A percentile compares a stretch with the other conserved stretches of the same genome.
These are phyloP conservation scores for Phoeniculus purpureus DNA, from an alignment of 2,797 vertebrate genomes.

Conservation along the genomic window DNA sequence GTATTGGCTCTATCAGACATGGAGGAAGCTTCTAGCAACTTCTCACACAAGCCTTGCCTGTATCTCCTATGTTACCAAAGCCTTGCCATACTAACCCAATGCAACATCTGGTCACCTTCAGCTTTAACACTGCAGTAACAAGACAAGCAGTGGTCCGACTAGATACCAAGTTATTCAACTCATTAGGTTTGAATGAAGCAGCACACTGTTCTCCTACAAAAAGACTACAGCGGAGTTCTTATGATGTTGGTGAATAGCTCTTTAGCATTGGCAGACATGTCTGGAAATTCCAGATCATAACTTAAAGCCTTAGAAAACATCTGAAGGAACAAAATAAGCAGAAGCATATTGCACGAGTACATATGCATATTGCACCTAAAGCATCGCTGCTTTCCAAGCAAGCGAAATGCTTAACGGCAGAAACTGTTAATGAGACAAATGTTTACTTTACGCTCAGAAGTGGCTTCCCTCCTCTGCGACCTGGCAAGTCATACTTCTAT, in stretches of 20 bases:
- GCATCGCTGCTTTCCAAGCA: not conserved
- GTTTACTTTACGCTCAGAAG: not conserved
- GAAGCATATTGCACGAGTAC: not conserved
- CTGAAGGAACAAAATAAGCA: not conserved
- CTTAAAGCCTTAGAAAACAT: not conserved
- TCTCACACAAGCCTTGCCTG: not conserved
- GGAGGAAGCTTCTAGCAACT: not conserved
- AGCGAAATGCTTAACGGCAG: not conserved
- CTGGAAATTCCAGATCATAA: not conserved
- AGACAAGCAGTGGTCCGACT: conserved; percentile 10
- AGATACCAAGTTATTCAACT: not conserved
- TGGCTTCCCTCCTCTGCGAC: not conserved
- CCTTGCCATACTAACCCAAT: not conserved
- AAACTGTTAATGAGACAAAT: conserved; percentile 14
- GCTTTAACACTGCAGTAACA: not conserved
- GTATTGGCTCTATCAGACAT: too few relatives aligned
- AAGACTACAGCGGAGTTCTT: not conserved
- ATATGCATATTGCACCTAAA: not conserved
- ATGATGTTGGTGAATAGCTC: not conserved
- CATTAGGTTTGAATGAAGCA: conserved; percentile 10
- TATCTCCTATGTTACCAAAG: not conserved
- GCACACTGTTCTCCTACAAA: not conserved
- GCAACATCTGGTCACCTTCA: conserved; percentile 1
- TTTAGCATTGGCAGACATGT: not conserved
- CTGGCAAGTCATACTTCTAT: not conserved